phyloP scores from a whole-genome alignment of 92 coral and sea anemone genomes.

The Nematostella vectensis region DNA sequence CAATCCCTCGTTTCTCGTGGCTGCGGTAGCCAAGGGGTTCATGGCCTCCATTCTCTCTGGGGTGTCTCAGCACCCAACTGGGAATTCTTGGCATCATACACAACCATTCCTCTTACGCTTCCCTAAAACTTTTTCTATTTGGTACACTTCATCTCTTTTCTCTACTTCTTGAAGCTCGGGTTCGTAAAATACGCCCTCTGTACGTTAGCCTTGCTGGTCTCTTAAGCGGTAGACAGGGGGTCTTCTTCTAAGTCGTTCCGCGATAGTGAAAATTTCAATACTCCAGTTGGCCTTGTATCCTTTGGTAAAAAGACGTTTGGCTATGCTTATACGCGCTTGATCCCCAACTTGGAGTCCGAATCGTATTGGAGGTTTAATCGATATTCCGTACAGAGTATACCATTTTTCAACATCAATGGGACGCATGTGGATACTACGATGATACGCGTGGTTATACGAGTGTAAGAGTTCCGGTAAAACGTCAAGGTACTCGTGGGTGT shows the following conservation, averaged over 20 bases:
- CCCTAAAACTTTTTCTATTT: conserved; percentile 18
- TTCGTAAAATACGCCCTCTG: conserved; percentile 34
- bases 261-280: conserved; percentile 22
- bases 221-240: conserved; percentile 19
- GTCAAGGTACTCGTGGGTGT: conserved; percentile 3
- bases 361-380: conserved; percentile 4
- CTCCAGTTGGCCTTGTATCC: conserved; percentile 29
- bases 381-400: neutral
- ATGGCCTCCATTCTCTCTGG: too few species aligned
- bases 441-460: conserved; percentile 8
- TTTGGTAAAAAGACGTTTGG: conserved; percentile 11
- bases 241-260: conserved; percentile 20
- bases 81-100: too few species aligned
- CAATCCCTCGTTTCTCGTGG: too few species aligned
- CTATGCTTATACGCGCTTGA: conserved; percentile 17
- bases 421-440: conserved; percentile 2
- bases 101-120: conserved; percentile 24
- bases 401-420: conserved; percentile 5
- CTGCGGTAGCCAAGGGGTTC: too few species aligned
- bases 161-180: conserved; percentile 20
- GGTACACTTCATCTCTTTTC: conserved; percentile 28
- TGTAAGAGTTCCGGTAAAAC: neutral
- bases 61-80: too few species aligned
- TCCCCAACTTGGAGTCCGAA: conserved; percentile 15
- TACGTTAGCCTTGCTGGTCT: conserved; percentile 23